Evolutionary conservation across 2,113 vertebrate genomes (phyloP).

Genomic region (Myiagra hebetior): DNA sequence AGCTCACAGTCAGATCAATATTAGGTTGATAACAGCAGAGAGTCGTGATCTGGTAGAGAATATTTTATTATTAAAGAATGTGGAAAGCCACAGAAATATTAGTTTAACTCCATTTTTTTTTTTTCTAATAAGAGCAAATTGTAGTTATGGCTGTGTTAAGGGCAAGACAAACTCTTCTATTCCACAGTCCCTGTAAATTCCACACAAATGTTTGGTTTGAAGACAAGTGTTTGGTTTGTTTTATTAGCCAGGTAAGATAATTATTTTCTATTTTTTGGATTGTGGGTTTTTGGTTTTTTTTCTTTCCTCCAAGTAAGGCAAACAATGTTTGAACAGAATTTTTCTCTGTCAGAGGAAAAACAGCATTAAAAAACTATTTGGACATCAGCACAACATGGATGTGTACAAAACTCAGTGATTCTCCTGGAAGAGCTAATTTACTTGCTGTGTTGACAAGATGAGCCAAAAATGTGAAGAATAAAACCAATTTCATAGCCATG

Average conservation of each 20-base stretch:
- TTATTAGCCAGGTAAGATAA: not conserved
- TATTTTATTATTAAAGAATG: not conserved
- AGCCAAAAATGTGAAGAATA: not conserved
- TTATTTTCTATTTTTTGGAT: not conserved
- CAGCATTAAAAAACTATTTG: not conserved
- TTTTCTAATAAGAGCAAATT: not conserved
- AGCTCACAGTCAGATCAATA: slow-evolving; percentile 41
- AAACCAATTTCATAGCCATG: not conserved
- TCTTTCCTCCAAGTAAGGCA: not conserved
- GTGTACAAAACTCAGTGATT: not conserved
- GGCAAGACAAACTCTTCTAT: not conserved
- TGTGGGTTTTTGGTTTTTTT: not conserved
- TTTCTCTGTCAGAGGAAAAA: not conserved
- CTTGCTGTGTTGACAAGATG: not conserved
- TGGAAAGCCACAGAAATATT: not conserved
- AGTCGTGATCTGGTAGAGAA: not conserved
- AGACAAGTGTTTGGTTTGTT: not conserved
- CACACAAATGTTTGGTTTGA: not conserved
- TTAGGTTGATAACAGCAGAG: not conserved
- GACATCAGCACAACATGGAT: not conserved
- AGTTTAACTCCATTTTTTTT: not conserved
- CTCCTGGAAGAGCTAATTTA: slow-evolving; percentile 12
- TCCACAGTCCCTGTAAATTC: not conserved
- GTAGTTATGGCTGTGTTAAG: not conserved
- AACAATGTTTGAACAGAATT: not conserved